Evolutionary conservation across 2,797 vertebrate species (phyloP).

Genomic region (Nothura maculosa): DNA sequence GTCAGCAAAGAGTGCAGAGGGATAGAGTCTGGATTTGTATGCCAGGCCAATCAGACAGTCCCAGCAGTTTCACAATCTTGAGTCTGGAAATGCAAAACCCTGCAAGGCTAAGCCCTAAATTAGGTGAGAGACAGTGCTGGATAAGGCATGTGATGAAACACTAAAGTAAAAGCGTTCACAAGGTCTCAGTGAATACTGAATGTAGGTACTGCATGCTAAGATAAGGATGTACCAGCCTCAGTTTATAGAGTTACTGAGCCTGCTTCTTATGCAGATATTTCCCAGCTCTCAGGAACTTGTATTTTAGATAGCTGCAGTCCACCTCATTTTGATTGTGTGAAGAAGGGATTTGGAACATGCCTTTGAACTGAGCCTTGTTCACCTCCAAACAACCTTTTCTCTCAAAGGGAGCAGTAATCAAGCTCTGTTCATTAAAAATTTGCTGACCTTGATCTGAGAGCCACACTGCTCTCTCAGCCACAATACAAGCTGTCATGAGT

Average conservation of each 20-base stretch:
- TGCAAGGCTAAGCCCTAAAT: not conserved
- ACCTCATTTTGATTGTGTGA: not conserved
- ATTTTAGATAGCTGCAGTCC: not conserved
- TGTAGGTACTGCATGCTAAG: not conserved
- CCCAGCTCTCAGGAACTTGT: accelerated
- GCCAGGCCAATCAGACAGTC: not conserved
- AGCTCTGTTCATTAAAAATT: constrained; percentile 14
- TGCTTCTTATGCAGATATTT: not conserved
- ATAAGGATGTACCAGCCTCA: not conserved
- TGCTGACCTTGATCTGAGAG: constrained; percentile 18
- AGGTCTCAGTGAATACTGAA: not conserved
- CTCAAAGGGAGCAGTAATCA: constrained; percentile 2
- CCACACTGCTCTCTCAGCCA: not conserved
- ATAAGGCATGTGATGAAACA: accelerated
- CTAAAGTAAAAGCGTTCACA: not conserved
- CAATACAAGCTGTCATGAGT: constrained; percentile 9
- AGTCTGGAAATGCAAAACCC: not conserved
- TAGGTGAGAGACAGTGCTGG: not conserved
- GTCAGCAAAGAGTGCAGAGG: not conserved
- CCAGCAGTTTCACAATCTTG: not conserved
- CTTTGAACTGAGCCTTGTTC: not conserved
- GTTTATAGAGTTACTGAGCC: not conserved
- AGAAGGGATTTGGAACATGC: not conserved
- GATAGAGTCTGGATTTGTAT: not conserved
- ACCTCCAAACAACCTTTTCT: constrained; percentile 32